Conservation (phyloP, 2,888 invertebrate genomes). For the Aproaerema taeniolella region DNA sequence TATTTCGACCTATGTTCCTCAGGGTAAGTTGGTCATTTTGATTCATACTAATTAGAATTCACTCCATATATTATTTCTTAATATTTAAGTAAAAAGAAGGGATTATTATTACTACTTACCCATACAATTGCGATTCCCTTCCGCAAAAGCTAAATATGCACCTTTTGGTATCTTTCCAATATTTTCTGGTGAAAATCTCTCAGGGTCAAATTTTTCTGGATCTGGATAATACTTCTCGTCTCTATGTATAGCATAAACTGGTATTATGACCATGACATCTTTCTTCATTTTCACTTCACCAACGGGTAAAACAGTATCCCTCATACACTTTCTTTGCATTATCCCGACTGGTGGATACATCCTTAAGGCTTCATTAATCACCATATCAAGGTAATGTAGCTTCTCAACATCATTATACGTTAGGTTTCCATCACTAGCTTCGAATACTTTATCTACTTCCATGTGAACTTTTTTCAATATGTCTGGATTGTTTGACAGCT, state of each 20-base stretch:
- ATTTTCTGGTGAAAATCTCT: conserved; percentile 50
- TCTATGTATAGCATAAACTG: conserved; percentile 44
- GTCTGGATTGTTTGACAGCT: conserved; percentile 47
- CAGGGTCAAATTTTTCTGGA: conserved; percentile 59
- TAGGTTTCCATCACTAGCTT: conserved; percentile 32
- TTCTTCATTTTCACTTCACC: conserved; percentile 38
- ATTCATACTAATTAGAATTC: neutral
- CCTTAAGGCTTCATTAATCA: conserved; percentile 46
- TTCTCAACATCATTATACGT: conserved; percentile 43
- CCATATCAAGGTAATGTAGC: conserved; percentile 55
- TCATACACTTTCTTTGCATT: conserved; percentile 40
- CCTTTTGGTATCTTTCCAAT: conserved; percentile 35
- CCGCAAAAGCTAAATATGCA: conserved; percentile 66
- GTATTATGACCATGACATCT: conserved; percentile 29
- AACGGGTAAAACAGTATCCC: conserved; percentile 37
- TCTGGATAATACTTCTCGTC: conserved; percentile 51
- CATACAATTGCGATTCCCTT: conserved; percentile 67
- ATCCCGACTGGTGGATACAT: conserved; percentile 47
- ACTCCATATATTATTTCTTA: no score
- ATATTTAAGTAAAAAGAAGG: no score
- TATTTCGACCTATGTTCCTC: no score
- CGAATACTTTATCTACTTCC: conserved; percentile 50
- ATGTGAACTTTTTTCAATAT: conserved; percentile 45
- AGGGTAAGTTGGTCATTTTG: neutral
- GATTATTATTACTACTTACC: no score